Percentiles rank a stretch among this genome's conserved stretches.
Conservation (phyloP, 2,797 vertebrate genomes). For the Sarcophilus harrisii region DNA sequence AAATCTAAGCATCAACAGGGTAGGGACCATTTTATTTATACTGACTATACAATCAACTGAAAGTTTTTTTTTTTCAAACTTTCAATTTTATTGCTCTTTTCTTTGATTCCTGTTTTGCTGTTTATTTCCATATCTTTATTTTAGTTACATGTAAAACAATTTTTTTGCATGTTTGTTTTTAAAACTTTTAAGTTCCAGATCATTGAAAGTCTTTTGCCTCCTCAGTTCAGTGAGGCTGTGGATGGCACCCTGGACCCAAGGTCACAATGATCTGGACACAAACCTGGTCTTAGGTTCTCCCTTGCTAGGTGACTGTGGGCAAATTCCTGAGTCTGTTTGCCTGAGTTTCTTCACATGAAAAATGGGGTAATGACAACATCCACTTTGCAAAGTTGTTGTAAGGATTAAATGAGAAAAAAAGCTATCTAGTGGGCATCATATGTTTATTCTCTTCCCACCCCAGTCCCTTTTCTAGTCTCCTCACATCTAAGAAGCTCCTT, state of each 20-base stretch:
- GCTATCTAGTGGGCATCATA: too few species aligned
- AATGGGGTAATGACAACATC: neutral
- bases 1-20: neutral
- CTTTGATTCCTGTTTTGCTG: too few species aligned
- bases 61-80: neutral
- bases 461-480: neutral
- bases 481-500: neutral
- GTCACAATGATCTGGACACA: too few species aligned
- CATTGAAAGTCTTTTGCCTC: neutral
- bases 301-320: neutral
- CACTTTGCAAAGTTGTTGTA: neutral
- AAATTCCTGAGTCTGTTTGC: neutral
- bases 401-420: neutral
- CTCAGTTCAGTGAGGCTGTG: neutral
- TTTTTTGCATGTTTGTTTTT: too few species aligned
- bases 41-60: neutral
- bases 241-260: too few species aligned
- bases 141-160: too few species aligned
- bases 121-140: too few species aligned
- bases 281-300: neutral
- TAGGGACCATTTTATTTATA: neutral
- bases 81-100: neutral
- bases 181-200: too few species aligned
- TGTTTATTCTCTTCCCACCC: neutral
- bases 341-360: neutral